A percentile compares a stretch with the other conserved stretches of the same genome.
Conservation (phyloP, 2,888 invertebrate species). For the Pachycephus smyrnensis region DNA sequence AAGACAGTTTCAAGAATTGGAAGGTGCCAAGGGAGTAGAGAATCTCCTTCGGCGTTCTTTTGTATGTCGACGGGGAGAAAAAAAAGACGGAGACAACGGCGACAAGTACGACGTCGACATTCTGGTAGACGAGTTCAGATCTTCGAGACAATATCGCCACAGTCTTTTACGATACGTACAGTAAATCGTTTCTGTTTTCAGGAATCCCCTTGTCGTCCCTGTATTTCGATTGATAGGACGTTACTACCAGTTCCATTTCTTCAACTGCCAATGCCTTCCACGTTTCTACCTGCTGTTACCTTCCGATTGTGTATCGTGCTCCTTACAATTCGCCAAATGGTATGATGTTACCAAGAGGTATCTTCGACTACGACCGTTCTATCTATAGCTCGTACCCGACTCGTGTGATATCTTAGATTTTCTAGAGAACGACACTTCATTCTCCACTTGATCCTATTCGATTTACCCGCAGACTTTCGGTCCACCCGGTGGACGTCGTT, state of each 20-base stretch:
- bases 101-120: neutral
- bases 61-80: neutral
- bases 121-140: neutral
- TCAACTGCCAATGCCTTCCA: neutral
- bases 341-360: neutral
- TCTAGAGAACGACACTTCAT: neutral
- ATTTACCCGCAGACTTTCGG: neutral
- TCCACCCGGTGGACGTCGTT: neutral
- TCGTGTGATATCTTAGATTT: neutral
- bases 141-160: neutral
- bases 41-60: neutral
- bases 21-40: neutral
- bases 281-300: neutral
- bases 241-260: neutral
- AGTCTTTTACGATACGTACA: neutral
- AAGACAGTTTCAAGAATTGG: slow-evolving; percentile 2
- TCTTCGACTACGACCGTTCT: neutral
- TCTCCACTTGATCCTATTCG: neutral
- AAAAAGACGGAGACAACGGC: neutral
- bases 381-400: neutral
- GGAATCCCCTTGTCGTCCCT: neutral
- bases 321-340: neutral
- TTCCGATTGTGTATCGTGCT: neutral
- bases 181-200: slow-evolving; percentile 1
- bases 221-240: neutral